Percentiles rank a stretch among this genome's conserved stretches.
phyloP scores from a whole-genome alignment of 1,140 invertebrate species.

The Sinella curviseta region DNA sequence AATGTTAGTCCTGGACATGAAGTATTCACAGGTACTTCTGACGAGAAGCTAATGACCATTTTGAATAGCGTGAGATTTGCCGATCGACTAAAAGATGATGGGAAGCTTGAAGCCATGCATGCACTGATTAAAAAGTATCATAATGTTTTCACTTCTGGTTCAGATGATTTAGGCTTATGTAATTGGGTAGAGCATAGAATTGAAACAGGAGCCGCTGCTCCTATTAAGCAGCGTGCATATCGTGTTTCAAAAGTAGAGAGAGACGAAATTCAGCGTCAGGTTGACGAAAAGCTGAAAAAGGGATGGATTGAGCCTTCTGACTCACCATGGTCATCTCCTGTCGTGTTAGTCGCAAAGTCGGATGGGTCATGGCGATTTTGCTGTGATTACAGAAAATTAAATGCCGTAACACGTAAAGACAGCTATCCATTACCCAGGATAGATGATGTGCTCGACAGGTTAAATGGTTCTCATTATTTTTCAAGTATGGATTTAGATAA shows the following conservation, averaged over 20 bases:
- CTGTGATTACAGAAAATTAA: slow-evolving; percentile 38
- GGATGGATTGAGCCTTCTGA: slow-evolving; percentile 42
- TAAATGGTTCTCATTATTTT: background rate
- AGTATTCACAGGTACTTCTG: background rate
- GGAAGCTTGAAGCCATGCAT: background rate
- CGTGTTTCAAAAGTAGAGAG: slow-evolving; percentile 24
- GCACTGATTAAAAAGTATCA: background rate
- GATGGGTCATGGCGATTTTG: slow-evolving; percentile 35
- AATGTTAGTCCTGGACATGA: too few species aligned
- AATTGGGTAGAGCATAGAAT: slow-evolving; percentile 33
- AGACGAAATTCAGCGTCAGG: slow-evolving; percentile 37
- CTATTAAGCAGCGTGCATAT: slow-evolving; percentile 31
- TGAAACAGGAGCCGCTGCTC: slow-evolving; percentile 36
- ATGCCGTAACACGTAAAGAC: slow-evolving; percentile 18
- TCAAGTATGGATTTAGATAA: slow-evolving; percentile 12
- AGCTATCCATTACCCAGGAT: slow-evolving; percentile 4
- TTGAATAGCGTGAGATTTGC: background rate
- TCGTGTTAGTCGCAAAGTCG: slow-evolving; percentile 45
- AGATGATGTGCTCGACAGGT: slow-evolving; percentile 24
- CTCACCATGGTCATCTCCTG: slow-evolving; percentile 42
- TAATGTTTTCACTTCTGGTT: slow-evolving; percentile 11
- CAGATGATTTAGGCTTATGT: slow-evolving; percentile 14
- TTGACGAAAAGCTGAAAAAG: slow-evolving; percentile 45
- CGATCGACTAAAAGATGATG: too few species aligned
- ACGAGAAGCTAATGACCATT: too few species aligned